phyloP scores from a whole-genome alignment of 2,797 vertebrate genomes.

The Paramormyrops hopkinsi region DNA sequence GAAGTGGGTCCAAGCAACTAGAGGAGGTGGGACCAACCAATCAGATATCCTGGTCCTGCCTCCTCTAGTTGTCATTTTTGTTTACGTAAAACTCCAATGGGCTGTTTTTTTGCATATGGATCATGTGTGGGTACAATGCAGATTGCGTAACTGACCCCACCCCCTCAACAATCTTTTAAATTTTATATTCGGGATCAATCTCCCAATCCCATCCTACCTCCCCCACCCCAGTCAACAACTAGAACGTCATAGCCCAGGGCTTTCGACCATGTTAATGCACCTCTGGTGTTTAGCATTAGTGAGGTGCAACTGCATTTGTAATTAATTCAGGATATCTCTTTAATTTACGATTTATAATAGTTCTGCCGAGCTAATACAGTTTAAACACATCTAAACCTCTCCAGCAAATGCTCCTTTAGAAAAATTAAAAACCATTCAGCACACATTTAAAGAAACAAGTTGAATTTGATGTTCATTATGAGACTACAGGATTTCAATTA shows the following conservation, averaged over 20 bases:
- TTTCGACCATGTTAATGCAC: not conserved
- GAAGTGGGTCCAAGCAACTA: not conserved
- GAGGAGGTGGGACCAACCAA: not conserved
- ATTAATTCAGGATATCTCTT: not conserved
- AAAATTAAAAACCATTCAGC: not conserved
- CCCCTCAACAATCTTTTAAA: not conserved
- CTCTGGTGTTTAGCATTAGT: not conserved
- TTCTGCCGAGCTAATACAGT: not conserved
- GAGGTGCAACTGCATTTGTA: not conserved
- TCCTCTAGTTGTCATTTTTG: not conserved
- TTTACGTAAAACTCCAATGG: not conserved
- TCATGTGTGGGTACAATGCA: not conserved
- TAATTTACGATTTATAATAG: not conserved
- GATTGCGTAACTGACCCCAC: not conserved
- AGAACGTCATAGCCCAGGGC: not conserved
- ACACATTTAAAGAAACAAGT: not conserved
- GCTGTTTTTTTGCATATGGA: not conserved
- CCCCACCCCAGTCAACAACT: not conserved
- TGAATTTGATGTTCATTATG: not conserved
- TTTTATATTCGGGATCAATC: not conserved
- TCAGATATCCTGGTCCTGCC: not conserved
- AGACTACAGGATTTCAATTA: constrained; percentile 35
- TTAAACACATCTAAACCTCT: not conserved
- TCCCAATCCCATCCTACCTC: not conserved
- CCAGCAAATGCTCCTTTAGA: not conserved